Percentiles rank a stretch among this genome's conserved stretches.
Conservation (phyloP, 2,797 vertebrate species). For the Hemibagrus guttatus region DNA sequence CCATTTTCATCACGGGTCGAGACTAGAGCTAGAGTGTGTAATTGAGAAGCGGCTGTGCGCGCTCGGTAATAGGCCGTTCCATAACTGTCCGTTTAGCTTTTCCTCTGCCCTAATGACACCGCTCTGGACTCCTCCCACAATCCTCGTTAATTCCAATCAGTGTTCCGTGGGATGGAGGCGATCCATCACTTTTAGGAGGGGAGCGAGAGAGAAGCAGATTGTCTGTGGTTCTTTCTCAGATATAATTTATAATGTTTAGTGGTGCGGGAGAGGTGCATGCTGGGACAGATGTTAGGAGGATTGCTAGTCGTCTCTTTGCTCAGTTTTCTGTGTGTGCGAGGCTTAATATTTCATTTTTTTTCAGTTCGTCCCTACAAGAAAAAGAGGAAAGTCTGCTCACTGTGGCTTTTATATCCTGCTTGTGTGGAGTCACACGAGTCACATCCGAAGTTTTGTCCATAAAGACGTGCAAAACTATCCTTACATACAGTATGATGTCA, state of each 20-base stretch:
- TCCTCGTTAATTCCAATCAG: conserved; percentile 65
- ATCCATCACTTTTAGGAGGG: conserved; percentile 53
- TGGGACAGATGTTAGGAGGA: conserved; percentile 28
- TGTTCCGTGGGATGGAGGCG: conserved; percentile 59
- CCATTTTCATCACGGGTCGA: neutral
- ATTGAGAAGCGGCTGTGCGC: neutral
- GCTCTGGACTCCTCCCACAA: conserved; percentile 22
- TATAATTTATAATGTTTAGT: conserved; percentile 49
- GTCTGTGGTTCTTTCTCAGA: conserved; percentile 27
- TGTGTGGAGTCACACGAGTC: neutral
- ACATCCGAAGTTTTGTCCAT: neutral
- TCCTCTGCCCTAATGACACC: neutral
- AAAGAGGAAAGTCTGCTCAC: neutral
- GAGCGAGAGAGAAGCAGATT: conserved; percentile 23
- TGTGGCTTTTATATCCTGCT: neutral
- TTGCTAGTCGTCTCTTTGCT: conserved; percentile 11
- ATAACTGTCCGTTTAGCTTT: conserved; percentile 72
- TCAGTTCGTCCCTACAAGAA: neutral
- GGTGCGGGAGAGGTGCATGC: conserved; percentile 30
- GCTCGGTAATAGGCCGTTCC: conserved; percentile 73
- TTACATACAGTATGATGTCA: neutral
- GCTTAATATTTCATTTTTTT: neutral
- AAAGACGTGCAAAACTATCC: neutral
- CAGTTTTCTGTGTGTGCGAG: neutral
- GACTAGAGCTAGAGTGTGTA: neutral